A percentile compares a stretch with the other conserved stretches of the same genome.
Conservation (phyloP, 2,113 vertebrate genomes). For the Ictalurus furcatus region DNA sequence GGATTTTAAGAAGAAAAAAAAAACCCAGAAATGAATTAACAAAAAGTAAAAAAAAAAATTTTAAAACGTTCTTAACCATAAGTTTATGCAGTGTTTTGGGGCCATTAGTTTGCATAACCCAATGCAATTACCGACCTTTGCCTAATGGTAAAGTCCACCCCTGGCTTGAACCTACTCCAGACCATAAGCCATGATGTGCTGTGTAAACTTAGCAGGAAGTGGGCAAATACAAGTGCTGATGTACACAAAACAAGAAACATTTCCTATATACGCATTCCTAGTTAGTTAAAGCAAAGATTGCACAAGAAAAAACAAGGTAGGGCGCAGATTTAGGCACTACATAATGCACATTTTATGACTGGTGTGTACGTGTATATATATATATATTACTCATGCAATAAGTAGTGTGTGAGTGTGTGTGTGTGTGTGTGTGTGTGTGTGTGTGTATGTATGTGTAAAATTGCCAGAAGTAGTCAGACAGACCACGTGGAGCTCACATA, state of each 20-base stretch:
- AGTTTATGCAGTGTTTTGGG: too few species aligned
- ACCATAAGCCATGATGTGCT: not conserved
- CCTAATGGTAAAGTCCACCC: too few species aligned
- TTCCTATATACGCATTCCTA: not conserved
- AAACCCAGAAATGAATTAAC: too few species aligned
- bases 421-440: not conserved
- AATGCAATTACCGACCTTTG: too few species aligned
- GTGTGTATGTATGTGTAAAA: not conserved
- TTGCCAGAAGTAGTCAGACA: not conserved
- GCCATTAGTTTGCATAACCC: too few species aligned
- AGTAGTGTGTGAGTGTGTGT: not conserved
- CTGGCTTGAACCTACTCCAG: not conserved
- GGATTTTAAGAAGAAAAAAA: too few species aligned
- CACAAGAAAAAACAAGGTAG: not conserved
- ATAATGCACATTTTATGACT: not conserved
- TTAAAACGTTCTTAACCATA: too few species aligned
- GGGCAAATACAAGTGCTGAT: not conserved
- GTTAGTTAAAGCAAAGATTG: not conserved
- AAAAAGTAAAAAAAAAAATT: too few species aligned
- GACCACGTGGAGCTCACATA: conserved; percentile 20
- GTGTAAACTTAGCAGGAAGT: not conserved
- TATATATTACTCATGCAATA: not conserved
- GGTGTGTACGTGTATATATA: not conserved
- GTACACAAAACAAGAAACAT: not conserved
- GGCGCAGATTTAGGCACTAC: not conserved